Evolutionary conservation across 2,888 invertebrate genomes (phyloP).

Genomic region (Euproctis similis): DNA sequence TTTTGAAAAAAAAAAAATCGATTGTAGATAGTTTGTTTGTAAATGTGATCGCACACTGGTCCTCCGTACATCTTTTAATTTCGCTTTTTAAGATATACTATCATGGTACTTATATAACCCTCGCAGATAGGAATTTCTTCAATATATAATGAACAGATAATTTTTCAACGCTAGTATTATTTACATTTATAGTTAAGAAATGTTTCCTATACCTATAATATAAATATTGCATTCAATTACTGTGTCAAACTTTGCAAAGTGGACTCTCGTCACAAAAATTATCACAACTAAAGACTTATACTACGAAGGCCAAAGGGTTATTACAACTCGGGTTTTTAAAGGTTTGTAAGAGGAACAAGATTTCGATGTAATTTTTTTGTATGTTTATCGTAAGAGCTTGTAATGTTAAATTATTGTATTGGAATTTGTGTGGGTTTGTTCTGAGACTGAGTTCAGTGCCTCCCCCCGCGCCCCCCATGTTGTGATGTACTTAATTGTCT

Average conservation of each 20-base stretch:
- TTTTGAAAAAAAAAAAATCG: constrained; percentile 19
- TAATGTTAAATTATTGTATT: too few relatives aligned
- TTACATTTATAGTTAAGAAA: constrained; percentile 32
- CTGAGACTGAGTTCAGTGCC: too few relatives aligned
- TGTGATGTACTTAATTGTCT: constrained; percentile 47
- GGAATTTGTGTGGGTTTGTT: too few relatives aligned
- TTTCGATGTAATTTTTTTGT: constrained; percentile 15
- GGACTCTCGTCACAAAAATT: constrained; percentile 26
- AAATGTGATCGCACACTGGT: constrained; percentile 16
- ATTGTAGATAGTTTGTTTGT: constrained; percentile 26
- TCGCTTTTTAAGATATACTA: constrained; percentile 28
- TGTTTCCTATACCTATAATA: constrained; percentile 29
- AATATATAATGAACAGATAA: constrained; percentile 47
- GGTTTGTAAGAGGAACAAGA: background rate
- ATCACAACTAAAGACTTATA: too few relatives aligned
- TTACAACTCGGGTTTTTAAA: constrained; percentile 6
- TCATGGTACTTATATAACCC: constrained; percentile 36
- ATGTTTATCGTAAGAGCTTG: constrained; percentile 23
- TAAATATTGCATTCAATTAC: constrained; percentile 22
- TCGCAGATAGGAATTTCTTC: constrained; percentile 43
- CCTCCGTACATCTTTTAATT: constrained; percentile 25
- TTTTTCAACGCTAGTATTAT: constrained; percentile 35
- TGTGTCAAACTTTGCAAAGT: constrained; percentile 23
- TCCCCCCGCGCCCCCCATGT: too few relatives aligned
- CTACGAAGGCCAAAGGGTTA: constrained; percentile 24